These are phyloP conservation scores for Sus cebifrons DNA, from an alignment of 2,797 vertebrate genomes.

Conservation along the genomic window DNA sequence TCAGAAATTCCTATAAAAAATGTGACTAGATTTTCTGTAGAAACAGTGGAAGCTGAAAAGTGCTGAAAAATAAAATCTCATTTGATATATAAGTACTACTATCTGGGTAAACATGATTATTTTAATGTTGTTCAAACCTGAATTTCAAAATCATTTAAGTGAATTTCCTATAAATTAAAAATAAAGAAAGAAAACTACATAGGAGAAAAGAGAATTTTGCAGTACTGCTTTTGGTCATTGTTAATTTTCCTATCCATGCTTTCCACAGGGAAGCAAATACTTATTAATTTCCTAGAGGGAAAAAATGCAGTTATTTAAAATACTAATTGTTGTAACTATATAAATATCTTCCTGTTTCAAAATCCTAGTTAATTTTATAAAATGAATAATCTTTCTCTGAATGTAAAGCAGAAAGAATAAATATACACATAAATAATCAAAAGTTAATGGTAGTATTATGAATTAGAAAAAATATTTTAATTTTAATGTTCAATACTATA, in stretches of 20 bases:
- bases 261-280: background rate
- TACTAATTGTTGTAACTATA: background rate
- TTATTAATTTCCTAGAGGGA: background rate
- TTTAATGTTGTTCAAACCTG: background rate
- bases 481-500: background rate
- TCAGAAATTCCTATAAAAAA: background rate
- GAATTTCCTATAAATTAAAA: conserved; percentile 5
- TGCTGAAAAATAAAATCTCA: background rate
- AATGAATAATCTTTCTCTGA: conserved; percentile 8
- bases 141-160: conserved; percentile 10
- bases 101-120: background rate
- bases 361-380: conserved; percentile 41
- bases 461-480: conserved; percentile 32
- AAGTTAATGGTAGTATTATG: background rate
- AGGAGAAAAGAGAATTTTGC: background rate
- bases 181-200: background rate
- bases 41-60: background rate
- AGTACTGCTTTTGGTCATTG: background rate
- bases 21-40: background rate
- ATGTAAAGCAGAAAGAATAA: conserved; percentile 12
- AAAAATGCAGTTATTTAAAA: conserved; percentile 24
- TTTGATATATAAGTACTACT: background rate
- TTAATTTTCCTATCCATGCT: background rate
- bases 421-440: background rate
- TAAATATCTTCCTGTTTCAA: conserved; percentile 30